Evolutionary conservation across 2,888 invertebrate species (phyloP).

Genomic region (Phragmatobia fuliginosa): DNA sequence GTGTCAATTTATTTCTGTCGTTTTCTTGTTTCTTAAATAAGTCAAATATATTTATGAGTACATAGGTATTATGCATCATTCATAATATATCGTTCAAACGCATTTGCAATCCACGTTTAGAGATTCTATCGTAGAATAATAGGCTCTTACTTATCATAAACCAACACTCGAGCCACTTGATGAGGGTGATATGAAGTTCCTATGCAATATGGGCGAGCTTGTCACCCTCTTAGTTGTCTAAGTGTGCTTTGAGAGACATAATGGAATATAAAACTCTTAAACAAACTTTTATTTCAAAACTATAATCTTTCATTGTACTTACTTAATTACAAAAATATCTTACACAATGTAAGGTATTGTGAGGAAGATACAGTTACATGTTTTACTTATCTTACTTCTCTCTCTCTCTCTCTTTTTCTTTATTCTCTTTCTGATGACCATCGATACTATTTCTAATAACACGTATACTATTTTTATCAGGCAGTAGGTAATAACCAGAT

Average conservation of each 20-base stretch:
- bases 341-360: no score
- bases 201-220: conserved; percentile 18
- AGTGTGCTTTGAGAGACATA: conserved; percentile 7
- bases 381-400: no score
- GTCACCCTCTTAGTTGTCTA: conserved; percentile 10
- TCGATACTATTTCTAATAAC: neutral
- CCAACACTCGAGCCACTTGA: conserved; percentile 23
- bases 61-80: no score
- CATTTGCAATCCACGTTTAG: conserved; percentile 8
- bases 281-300: neutral
- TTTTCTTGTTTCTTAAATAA: neutral
- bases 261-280: neutral
- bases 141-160: conserved; percentile 25
- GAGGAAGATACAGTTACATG: neutral
- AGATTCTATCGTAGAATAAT: conserved; percentile 21
- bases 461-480: neutral
- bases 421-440: neutral
- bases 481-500: neutral
- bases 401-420: no score
- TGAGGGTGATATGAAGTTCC: conserved; percentile 26
- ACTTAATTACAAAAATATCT: no score
- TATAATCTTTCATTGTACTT: neutral
- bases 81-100: conserved; percentile 6
- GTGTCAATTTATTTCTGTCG: neutral
- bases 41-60: no score